A percentile compares a stretch with the other conserved stretches of the same genome.
These are phyloP conservation scores for Cotesia glomerata DNA, from an alignment of 1,140 invertebrate species.

Conservation along the genomic window DNA sequence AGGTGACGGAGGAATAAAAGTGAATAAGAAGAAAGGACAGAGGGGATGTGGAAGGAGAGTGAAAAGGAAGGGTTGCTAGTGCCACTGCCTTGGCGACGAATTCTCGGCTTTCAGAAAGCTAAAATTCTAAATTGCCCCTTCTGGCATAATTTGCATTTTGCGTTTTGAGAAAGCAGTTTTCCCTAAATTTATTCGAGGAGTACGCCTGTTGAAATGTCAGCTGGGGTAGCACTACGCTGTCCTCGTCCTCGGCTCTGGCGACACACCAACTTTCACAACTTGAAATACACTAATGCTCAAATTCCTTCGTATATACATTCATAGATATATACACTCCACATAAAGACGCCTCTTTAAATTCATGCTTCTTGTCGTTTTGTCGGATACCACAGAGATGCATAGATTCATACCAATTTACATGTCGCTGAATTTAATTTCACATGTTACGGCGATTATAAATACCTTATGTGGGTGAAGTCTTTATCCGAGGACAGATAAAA, in stretches of 20 bases:
- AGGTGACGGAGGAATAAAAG: constrained; percentile 7
- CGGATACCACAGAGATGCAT: constrained; percentile 14
- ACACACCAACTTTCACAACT: constrained; percentile 22
- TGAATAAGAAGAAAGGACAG: neutral
- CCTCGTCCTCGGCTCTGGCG: neutral
- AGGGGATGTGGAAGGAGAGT: neutral
- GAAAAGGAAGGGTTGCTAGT: constrained; percentile 8
- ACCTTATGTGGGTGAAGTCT: too few relatives aligned
- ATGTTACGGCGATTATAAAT: neutral
- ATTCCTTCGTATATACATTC: neutral
- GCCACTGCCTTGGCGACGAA: neutral
- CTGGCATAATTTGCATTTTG: constrained; percentile 49
- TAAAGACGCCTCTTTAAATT: constrained; percentile 18
- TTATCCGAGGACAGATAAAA: too few relatives aligned
- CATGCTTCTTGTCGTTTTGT: constrained; percentile 1
- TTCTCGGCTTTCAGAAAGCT: constrained; percentile 45
- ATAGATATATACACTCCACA: neutral
- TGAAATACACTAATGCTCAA: constrained; percentile 1
- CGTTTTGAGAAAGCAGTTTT: constrained; percentile 42
- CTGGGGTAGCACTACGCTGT: neutral
- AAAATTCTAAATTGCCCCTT: constrained; percentile 51
- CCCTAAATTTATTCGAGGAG: constrained; percentile 46
- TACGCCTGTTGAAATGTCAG: constrained; percentile 3
- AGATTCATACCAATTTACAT: constrained; percentile 23
- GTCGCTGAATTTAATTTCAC: neutral